phyloP scores from a whole-genome alignment of 2,797 vertebrate genomes.

The Poeciliopsis presidionis region DNA sequence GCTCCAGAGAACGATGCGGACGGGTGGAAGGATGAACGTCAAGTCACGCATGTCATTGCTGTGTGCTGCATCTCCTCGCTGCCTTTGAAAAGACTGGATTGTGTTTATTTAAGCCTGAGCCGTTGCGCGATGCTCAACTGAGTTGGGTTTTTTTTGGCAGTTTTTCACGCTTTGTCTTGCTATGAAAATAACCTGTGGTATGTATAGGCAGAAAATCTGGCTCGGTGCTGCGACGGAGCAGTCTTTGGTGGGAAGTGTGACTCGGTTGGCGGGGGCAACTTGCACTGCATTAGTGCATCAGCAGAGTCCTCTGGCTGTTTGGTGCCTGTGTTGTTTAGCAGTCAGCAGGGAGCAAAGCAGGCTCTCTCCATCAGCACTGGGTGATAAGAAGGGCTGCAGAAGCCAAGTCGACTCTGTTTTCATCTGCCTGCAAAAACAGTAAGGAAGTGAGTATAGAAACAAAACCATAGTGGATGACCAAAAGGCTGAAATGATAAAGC shows the following conservation, averaged over 20 bases:
- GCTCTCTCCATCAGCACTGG: slow-evolving; percentile 16
- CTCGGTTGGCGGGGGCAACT: neutral
- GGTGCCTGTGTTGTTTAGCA: slow-evolving; percentile 32
- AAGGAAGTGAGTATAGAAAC: slow-evolving; percentile 26
- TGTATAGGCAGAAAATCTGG: neutral
- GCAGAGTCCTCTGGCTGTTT: slow-evolving; percentile 45
- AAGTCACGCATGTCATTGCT: slow-evolving; percentile 21
- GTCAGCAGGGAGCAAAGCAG: slow-evolving; percentile 38
- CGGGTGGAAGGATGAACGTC: slow-evolving; percentile 42
- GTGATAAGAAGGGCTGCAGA: slow-evolving; percentile 46
- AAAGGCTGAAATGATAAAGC: neutral
- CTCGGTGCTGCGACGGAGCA: neutral
- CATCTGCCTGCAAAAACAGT: slow-evolving; percentile 43
- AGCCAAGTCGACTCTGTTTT: slow-evolving; percentile 32
- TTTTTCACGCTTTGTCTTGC: neutral
- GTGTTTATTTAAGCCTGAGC: neutral
- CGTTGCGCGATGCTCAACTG: neutral
- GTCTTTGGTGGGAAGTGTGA: neutral
- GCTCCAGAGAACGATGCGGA: slow-evolving; percentile 25
- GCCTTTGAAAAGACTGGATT: neutral
- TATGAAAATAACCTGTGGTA: neutral
- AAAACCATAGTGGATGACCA: neutral
- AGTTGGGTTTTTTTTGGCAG: neutral
- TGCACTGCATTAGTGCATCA: slow-evolving; percentile 7
- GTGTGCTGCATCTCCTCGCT: neutral